Conservation (phyloP, 92 coral and sea anemone species). For the Epizoanthus fatuus region DNA sequence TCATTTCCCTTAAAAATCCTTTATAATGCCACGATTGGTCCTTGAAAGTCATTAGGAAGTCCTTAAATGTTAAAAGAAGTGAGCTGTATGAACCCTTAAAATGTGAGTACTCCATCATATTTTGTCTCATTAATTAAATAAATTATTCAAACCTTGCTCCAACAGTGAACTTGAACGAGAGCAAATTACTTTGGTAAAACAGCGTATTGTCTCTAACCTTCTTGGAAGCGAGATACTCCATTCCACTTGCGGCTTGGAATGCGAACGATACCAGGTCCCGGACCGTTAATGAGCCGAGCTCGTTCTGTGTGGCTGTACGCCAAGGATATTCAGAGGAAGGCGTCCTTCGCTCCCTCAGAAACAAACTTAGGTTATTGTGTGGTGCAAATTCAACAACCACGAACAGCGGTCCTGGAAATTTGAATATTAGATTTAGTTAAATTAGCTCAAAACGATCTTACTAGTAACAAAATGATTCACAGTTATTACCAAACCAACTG, state of each 20-base stretch:
- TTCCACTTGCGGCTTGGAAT: constrained; percentile 52
- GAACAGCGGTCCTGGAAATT: constrained; percentile 23
- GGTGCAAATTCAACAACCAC: constrained; percentile 65
- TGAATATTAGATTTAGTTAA: neutral
- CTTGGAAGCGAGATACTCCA: constrained; percentile 56
- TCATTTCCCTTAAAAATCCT: no score
- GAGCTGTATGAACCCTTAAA: no score
- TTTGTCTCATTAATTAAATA: no score
- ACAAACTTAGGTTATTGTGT: constrained; percentile 47
- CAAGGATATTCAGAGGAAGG: constrained; percentile 29
- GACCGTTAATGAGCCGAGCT: constrained; percentile 31
- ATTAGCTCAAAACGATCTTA: neutral
- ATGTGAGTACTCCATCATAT: no score
- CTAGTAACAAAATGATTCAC: neutral
- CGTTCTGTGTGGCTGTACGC: neutral
- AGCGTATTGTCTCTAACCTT: constrained; percentile 28
- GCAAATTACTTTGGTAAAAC: neutral
- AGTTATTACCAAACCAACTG: no score
- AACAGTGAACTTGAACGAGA: no score
- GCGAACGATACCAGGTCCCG: constrained; percentile 58
- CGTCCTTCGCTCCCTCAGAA: constrained; percentile 42
- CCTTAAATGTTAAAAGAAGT: no score
- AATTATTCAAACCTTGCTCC: no score
- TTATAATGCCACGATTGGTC: no score
- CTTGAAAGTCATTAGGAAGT: no score